A percentile compares a stretch with the other conserved stretches of the same genome.
Conservation (phyloP, 1,140 invertebrate species). For the Limonius californicus region DNA sequence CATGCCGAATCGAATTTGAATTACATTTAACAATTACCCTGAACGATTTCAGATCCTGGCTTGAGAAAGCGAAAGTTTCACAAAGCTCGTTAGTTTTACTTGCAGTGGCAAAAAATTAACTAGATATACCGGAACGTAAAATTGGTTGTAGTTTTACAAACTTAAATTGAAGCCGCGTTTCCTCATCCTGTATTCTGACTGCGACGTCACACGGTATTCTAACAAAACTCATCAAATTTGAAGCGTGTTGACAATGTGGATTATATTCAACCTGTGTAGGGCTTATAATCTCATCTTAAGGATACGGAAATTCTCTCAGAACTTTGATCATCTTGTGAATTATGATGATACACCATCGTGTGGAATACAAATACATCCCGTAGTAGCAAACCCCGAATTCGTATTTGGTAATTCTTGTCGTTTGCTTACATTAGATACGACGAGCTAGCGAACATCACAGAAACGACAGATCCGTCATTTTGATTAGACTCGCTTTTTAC, state of each 20-base stretch:
- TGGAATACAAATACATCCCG: conserved; percentile 40
- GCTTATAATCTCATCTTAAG: conserved; percentile 48
- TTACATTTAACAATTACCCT: no score
- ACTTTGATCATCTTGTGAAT: conserved; percentile 48
- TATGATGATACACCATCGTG: conserved; percentile 42
- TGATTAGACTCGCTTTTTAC: not conserved
- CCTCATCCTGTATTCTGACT: conserved; percentile 40
- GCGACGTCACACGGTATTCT: conserved; percentile 38
- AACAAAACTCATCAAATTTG: conserved; percentile 48
- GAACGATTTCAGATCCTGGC: no score
- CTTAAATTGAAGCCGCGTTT: conserved; percentile 2
- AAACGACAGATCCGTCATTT: not conserved
- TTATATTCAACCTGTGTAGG: conserved; percentile 42
- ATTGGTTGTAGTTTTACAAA: conserved; percentile 10
- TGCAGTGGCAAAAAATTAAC: no score
- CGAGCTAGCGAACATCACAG: not conserved
- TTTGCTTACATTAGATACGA: not conserved
- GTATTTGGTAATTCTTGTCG: conserved; percentile 8
- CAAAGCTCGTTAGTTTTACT: no score
- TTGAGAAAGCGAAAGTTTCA: no score
- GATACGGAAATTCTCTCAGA: conserved; percentile 44
- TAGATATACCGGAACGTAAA: not conserved
- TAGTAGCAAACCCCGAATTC: conserved; percentile 8
- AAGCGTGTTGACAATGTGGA: conserved; percentile 47
- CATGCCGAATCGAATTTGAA: not conserved